Percentiles rank a stretch among this genome's conserved stretches.
These are phyloP conservation scores for Coranthus polyacanthus DNA, from an alignment of 2,797 vertebrate genomes.

Conservation along the genomic window DNA sequence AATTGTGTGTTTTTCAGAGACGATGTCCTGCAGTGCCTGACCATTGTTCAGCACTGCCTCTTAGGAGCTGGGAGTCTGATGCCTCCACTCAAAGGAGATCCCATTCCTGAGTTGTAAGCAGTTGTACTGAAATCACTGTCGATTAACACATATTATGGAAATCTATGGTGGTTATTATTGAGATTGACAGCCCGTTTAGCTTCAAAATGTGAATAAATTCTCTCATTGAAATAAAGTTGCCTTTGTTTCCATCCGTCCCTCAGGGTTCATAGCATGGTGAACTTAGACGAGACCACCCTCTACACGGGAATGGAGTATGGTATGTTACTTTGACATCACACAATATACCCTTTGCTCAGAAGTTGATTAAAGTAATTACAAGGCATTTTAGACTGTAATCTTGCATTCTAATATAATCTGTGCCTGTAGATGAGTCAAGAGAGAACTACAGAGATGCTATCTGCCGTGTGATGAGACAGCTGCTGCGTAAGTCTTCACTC, in stretches of 20 bases:
- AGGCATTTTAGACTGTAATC: not conserved
- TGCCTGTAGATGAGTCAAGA: slow-evolving; percentile 87
- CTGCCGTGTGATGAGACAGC: slow-evolving; percentile 90
- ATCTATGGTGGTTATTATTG: too few relatives aligned
- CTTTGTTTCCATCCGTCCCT: slow-evolving; percentile 16
- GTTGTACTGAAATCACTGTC: not conserved
- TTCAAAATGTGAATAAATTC: too few relatives aligned
- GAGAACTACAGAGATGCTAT: slow-evolving; percentile 94
- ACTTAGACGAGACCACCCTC: slow-evolving; percentile 92
- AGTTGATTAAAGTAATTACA: slow-evolving; percentile 1
- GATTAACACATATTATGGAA: not conserved
- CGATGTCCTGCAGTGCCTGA: slow-evolving; percentile 94
- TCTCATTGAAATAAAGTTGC: too few relatives aligned
- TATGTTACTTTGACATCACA: slow-evolving; percentile 52
- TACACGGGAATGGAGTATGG: slow-evolving; percentile 94
- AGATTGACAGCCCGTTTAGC: too few relatives aligned
- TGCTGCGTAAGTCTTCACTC: slow-evolving; percentile 91
- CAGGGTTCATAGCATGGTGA: slow-evolving; percentile 94
- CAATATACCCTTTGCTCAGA: not conserved
- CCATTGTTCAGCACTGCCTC: slow-evolving; percentile 95
- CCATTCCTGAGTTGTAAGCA: slow-evolving; percentile 92
- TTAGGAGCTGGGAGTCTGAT: slow-evolving; percentile 94
- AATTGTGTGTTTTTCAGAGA: slow-evolving; percentile 85
- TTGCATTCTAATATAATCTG: slow-evolving; percentile 32
- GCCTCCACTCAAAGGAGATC: slow-evolving; percentile 92